phyloP scores from a whole-genome alignment of 2,113 vertebrate genomes.

The Miniopterus natalensis region DNA sequence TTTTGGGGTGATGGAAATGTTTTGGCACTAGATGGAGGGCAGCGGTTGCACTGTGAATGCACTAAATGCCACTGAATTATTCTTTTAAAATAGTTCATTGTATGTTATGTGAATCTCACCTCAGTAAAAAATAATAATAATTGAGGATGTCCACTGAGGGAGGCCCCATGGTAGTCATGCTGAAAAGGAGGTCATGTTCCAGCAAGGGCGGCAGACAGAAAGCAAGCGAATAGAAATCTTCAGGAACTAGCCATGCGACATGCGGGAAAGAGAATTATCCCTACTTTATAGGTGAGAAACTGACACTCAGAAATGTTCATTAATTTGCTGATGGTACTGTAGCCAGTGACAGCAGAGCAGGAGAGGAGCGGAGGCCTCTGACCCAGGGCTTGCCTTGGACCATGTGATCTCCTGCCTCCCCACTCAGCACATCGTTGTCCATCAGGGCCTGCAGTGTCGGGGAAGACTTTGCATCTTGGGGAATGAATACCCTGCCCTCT shows the following conservation, averaged over 20 bases:
- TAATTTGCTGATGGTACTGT: neutral
- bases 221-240: neutral
- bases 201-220: neutral
- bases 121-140: neutral
- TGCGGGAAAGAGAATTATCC: neutral
- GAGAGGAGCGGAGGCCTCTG: neutral
- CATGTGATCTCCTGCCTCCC: neutral
- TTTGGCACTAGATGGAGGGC: neutral
- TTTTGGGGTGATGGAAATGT: neutral
- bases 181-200: neutral
- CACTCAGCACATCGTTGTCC: accelerated
- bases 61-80: neutral
- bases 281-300: neutral
- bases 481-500: neutral
- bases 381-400: neutral
- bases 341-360: neutral
- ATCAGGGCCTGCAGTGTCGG: neutral
- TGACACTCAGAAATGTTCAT: neutral
- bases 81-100: neutral
- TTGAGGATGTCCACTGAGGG: neutral
- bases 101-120: neutral
- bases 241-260: neutral
- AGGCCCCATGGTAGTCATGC: neutral
- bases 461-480: neutral
- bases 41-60: neutral